These are phyloP conservation scores for Cavia aperea DNA, from an alignment of 2,113 vertebrate species.

Conservation along the genomic window DNA sequence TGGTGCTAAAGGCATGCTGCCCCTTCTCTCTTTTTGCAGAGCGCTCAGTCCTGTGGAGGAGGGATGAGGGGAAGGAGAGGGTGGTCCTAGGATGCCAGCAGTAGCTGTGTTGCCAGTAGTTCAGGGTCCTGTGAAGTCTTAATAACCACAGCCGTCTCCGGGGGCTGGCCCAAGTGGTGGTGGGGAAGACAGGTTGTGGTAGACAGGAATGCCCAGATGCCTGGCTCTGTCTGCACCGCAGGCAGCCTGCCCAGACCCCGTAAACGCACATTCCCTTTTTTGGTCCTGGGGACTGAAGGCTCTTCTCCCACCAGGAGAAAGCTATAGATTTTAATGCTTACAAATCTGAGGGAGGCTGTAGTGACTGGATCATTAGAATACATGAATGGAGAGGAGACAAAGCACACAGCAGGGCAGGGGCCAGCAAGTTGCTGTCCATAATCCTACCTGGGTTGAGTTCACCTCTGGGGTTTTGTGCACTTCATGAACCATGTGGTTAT, in stretches of 20 bases:
- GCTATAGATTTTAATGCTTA: neutral
- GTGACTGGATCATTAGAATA: neutral
- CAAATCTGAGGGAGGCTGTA: neutral
- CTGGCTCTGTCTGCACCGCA: neutral
- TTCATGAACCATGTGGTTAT: accelerated
- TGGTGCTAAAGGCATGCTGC: neutral
- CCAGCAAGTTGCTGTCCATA: neutral
- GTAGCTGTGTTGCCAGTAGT: neutral
- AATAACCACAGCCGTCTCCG: accelerated
- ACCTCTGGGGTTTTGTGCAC: neutral
- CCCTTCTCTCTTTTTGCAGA: neutral
- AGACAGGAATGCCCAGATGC: neutral
- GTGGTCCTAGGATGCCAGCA: neutral
- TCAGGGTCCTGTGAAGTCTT: neutral
- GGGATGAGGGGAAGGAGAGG: neutral
- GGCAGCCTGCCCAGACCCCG: neutral
- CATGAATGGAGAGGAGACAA: neutral
- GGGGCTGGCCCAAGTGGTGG: neutral
- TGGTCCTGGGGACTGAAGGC: neutral
- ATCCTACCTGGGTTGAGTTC: neutral
- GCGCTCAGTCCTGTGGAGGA: neutral
- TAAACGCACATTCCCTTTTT: neutral
- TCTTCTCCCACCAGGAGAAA: neutral
- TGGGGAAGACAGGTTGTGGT: neutral
- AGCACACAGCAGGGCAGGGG: accelerated